Evolutionary conservation across 2,888 invertebrate species (phyloP).

Genomic region (Stramonita haemastoma): DNA sequence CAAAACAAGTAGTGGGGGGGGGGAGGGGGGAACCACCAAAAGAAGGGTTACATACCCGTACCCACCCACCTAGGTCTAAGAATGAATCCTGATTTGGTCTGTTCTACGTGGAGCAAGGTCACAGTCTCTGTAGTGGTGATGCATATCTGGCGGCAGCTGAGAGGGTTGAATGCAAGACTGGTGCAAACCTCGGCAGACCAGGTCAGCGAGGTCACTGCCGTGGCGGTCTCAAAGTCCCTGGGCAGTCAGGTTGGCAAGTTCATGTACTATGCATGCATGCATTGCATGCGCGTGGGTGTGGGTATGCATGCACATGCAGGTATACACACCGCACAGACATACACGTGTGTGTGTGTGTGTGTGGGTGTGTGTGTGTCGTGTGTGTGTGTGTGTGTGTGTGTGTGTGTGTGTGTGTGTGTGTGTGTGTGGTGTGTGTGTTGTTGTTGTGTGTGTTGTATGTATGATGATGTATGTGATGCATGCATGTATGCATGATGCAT

Average conservation of each 20-base stretch:
- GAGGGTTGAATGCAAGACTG: conserved; percentile 72
- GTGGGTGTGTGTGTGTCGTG: not conserved
- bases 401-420: not conserved
- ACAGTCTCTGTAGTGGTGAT: conserved; percentile 65
- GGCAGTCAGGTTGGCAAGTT: no score
- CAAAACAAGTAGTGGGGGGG: not conserved
- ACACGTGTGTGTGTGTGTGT: not conserved
- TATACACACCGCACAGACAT: no score
- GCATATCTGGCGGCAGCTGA: conserved; percentile 74
- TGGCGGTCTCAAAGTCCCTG: conserved; percentile 69
- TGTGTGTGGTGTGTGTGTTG: not conserved
- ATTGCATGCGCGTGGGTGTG: not conserved
- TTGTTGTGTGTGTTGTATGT: not conserved
- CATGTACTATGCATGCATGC: not conserved
- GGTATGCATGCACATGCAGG: no score
- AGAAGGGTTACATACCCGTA: not conserved
- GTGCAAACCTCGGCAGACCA: conserved; percentile 60
- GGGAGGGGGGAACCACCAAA: not conserved
- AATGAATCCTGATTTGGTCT: conserved; percentile 58
- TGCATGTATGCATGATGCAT: not conserved
- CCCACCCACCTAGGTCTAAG: conserved; percentile 55
- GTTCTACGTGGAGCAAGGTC: conserved; percentile 59
- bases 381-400: not conserved
- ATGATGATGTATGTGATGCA: not conserved
- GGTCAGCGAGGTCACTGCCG: conserved; percentile 60